Percentiles rank a stretch among this genome's conserved stretches.
Conservation (phyloP, 2,113 vertebrate species). For the Apus apus region DNA sequence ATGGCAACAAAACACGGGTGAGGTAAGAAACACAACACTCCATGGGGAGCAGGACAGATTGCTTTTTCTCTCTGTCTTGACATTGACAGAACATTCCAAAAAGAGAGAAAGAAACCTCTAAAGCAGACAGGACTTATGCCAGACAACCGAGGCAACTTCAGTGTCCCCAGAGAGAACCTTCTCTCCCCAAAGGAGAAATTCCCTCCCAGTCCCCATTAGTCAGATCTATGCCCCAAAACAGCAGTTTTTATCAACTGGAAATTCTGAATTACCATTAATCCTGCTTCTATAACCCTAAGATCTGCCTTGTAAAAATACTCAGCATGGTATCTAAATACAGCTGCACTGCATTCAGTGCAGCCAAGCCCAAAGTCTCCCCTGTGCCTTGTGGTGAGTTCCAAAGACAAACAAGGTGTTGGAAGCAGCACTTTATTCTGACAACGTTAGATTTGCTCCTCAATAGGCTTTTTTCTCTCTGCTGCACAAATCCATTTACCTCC, state of each 20-base stretch:
- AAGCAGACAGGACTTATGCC: not conserved
- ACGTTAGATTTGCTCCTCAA: not conserved
- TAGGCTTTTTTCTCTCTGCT: not conserved
- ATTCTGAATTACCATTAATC: not conserved
- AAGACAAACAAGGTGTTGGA: not conserved
- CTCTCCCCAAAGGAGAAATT: not conserved
- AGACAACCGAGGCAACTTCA: not conserved
- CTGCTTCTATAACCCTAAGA: not conserved
- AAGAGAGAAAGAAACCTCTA: not conserved
- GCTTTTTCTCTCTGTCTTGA: not conserved
- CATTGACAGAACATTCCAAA: not conserved
- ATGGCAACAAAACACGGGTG: fast-evolving
- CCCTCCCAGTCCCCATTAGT: not conserved
- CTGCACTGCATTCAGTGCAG: not conserved
- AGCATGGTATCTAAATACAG: not conserved
- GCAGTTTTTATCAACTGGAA: not conserved
- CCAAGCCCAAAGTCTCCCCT: not conserved
- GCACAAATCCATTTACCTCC: conserved; percentile 21
- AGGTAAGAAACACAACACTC: not conserved
- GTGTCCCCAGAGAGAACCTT: not conserved
- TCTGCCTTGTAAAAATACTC: not conserved
- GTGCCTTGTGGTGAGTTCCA: not conserved
- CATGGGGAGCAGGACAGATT: not conserved
- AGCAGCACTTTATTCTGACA: conserved; percentile 13
- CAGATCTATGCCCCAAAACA: not conserved